phyloP scores from a whole-genome alignment of 2,113 vertebrate genomes.

The Mastomys natalensis region DNA sequence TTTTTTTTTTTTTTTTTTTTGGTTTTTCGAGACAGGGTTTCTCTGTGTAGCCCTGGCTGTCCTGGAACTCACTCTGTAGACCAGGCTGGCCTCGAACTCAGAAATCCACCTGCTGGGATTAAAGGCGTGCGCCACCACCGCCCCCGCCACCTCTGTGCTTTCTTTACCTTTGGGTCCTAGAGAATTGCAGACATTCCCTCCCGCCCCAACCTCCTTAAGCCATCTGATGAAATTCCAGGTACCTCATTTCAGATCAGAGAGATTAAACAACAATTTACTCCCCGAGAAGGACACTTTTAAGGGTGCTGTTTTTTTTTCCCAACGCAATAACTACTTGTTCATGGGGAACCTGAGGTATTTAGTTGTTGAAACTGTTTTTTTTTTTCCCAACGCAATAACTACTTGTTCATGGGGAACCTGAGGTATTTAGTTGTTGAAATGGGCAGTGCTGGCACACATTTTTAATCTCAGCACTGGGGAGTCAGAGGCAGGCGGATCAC shows the following conservation, averaged over 20 bases:
- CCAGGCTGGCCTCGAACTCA: no score
- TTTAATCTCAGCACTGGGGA: not conserved
- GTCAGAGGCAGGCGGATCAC: not conserved
- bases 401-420: not conserved
- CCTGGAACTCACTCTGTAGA: no score
- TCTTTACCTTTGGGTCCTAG: conserved; percentile 16
- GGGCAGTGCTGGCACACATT: not conserved
- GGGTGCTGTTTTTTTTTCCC: not conserved
- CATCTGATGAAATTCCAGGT: not conserved
- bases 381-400: not conserved
- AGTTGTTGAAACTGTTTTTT: not conserved
- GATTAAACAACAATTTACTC: not conserved
- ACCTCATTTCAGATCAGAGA: conserved; percentile 1
- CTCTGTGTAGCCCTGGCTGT: no score
- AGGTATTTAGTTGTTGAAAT: not conserved
- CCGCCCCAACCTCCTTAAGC: not conserved
- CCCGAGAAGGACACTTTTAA: not conserved
- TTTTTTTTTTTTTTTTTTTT: no score
- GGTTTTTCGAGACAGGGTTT: no score
- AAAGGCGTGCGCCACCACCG: no score
- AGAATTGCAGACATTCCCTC: not conserved
- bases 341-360: not conserved
- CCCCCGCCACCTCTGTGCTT: not conserved
- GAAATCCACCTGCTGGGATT: no score
- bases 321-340: not conserved